Evolutionary conservation across 1,140 invertebrate species (phyloP).

Genomic region (Globodera ellingtonae): DNA sequence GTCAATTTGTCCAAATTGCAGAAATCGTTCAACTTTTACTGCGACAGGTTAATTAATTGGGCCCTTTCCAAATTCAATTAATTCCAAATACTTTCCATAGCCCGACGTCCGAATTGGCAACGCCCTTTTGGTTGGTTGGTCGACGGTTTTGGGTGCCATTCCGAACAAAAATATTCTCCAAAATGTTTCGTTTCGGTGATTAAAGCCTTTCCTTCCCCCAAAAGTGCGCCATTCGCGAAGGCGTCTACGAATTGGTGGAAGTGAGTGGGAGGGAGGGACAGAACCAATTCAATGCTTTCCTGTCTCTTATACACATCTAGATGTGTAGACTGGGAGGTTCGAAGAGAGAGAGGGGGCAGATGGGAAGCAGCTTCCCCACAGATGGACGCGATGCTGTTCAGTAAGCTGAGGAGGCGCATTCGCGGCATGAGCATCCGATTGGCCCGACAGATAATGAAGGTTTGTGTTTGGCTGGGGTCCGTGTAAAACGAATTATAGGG

Average conservation of each 20-base stretch:
- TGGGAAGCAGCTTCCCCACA: neutral
- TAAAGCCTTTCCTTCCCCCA: neutral
- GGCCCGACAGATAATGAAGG: conserved; percentile 65
- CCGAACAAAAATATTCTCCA: neutral
- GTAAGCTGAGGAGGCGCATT: conserved; percentile 53
- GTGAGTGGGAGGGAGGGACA: neutral
- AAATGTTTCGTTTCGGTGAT: neutral
- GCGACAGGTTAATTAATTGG: conserved; percentile 56
- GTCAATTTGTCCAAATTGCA: conserved; percentile 21
- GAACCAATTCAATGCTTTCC: neutral
- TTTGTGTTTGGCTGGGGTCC: conserved; percentile 18
- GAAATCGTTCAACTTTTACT: conserved; percentile 69
- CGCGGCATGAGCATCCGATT: conserved; percentile 63
- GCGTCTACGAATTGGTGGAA: conserved; percentile 67
- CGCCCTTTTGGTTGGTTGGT: conserved; percentile 62
- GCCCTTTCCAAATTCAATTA: neutral
- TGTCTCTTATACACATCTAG: no score
- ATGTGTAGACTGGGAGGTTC: no score
- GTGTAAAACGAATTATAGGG: conserved; percentile 45
- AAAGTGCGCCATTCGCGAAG: conserved; percentile 68
- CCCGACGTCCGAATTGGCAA: conserved; percentile 68
- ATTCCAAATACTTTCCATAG: conserved; percentile 7
- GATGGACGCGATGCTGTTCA: conserved; percentile 60
- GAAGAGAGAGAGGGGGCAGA: neutral
- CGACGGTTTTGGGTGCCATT: neutral